These are phyloP conservation scores for Drosophila azteca DNA, from an alignment of 1,140 invertebrate species.

Conservation along the genomic window DNA sequence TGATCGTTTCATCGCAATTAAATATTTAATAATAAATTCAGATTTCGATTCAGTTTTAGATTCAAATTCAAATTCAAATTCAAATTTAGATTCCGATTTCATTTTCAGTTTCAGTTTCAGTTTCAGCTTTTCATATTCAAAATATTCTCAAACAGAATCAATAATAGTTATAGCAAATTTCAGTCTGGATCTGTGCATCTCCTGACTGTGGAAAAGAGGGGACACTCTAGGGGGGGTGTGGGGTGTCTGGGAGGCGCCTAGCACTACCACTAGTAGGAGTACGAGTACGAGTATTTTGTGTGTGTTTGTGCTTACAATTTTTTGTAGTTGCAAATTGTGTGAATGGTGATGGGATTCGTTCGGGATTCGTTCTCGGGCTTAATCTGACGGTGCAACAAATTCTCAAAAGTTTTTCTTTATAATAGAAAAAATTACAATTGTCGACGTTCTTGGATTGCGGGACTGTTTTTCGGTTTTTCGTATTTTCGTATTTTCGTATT, in stretches of 20 bases:
- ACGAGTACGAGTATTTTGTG: constrained; percentile 40
- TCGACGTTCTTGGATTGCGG: constrained; percentile 66
- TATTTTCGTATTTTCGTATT: constrained; percentile 2
- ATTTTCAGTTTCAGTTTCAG: too few species aligned
- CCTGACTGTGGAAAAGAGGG: constrained; percentile 36
- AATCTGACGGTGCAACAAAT: constrained; percentile 65
- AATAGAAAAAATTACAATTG: constrained; percentile 79
- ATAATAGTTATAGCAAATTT: constrained; percentile 28
- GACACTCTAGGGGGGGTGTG: constrained; percentile 16
- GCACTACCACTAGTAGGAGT: not conserved
- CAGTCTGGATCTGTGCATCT: constrained; percentile 51
- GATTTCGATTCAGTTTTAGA: constrained; percentile 31
- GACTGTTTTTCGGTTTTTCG: constrained; percentile 31
- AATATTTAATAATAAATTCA: constrained; percentile 27
- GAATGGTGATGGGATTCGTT: constrained; percentile 29
- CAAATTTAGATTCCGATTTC: too few species aligned
- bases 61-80: constrained; percentile 25
- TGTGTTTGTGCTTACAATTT: constrained; percentile 31
- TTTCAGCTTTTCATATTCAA: constrained; percentile 30
- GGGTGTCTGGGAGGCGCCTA: constrained; percentile 4
- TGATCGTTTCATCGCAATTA: constrained; percentile 45
- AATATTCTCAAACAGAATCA: constrained; percentile 61
- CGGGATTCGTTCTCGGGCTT: constrained; percentile 10
- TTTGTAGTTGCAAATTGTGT: constrained; percentile 63
- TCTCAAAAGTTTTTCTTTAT: constrained; percentile 63